Evolutionary conservation across 2,888 invertebrate genomes (phyloP).

Genomic region (Chirona hameri): DNA sequence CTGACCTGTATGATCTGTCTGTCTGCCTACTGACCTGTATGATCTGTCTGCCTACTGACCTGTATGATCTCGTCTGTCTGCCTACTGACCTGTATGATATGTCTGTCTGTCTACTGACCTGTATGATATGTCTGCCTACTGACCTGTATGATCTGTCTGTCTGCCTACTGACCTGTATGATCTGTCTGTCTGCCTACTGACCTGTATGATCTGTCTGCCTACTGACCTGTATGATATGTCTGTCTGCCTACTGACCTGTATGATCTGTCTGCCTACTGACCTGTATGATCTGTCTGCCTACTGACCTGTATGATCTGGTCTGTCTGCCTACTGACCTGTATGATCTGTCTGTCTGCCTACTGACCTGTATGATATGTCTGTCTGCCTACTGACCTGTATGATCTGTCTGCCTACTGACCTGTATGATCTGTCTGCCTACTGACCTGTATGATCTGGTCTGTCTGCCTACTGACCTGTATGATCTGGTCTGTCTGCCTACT

Average conservation of each 20-base stretch:
- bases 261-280: conserved; percentile 68
- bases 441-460: conserved; percentile 70
- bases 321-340: too few relatives aligned
- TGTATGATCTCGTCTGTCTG: too few relatives aligned
- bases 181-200: too few relatives aligned
- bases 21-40: too few relatives aligned
- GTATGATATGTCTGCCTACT: conserved; percentile 68
- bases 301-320: conserved; percentile 70
- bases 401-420: conserved; percentile 72
- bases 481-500: too few relatives aligned
- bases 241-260: too few relatives aligned
- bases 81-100: conserved; percentile 70
- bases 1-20: conserved; percentile 72
- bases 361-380: conserved; percentile 71
- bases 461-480: too few relatives aligned
- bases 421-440: conserved; percentile 44
- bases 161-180: conserved; percentile 72
- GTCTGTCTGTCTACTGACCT: too few relatives aligned
- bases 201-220: conserved; percentile 70
- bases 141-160: too few relatives aligned
- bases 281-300: too few relatives aligned
- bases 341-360: conserved; percentile 69
- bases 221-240: conserved; percentile 73
- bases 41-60: conserved; percentile 70
- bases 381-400: too few relatives aligned